phyloP scores from a whole-genome alignment of 2,113 vertebrate genomes.

The Raja brachyura region DNA sequence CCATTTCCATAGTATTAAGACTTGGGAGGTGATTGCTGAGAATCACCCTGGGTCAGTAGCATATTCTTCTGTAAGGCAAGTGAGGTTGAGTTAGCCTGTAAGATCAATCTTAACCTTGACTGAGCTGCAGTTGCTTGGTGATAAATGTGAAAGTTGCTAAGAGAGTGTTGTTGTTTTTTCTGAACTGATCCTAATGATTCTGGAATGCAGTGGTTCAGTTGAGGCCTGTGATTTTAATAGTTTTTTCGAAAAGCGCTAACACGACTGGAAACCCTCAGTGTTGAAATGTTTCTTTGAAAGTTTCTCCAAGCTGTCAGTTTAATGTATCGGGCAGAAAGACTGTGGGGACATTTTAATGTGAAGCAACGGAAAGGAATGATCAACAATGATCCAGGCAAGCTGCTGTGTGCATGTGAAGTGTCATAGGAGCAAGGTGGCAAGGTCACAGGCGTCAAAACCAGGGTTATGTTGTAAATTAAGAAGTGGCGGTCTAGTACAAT shows the following conservation, averaged over 20 bases:
- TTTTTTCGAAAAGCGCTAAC: background rate
- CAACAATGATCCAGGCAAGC: background rate
- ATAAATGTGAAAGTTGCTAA: background rate
- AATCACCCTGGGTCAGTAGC: background rate
- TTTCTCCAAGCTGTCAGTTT: background rate
- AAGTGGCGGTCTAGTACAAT: background rate
- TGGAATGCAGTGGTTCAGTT: background rate
- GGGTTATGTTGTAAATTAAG: background rate
- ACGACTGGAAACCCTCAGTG: background rate
- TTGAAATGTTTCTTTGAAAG: background rate
- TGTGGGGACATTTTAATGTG: background rate
- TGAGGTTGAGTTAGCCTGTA: background rate
- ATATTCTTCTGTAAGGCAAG: background rate
- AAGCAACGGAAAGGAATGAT: background rate
- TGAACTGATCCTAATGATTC: background rate
- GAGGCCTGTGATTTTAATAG: background rate
- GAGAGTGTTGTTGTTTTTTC: background rate
- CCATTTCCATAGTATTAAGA: background rate
- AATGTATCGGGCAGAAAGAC: conserved; percentile 1
- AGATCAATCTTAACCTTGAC: background rate
- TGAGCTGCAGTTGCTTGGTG: conserved; percentile 1
- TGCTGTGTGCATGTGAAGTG: background rate
- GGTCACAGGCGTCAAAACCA: background rate
- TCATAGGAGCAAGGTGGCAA: background rate
- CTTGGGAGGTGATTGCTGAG: background rate